Percentiles rank a stretch among this genome's conserved stretches.
phyloP scores from a whole-genome alignment of 2,797 vertebrate species.

The Darevskia nairensis region DNA sequence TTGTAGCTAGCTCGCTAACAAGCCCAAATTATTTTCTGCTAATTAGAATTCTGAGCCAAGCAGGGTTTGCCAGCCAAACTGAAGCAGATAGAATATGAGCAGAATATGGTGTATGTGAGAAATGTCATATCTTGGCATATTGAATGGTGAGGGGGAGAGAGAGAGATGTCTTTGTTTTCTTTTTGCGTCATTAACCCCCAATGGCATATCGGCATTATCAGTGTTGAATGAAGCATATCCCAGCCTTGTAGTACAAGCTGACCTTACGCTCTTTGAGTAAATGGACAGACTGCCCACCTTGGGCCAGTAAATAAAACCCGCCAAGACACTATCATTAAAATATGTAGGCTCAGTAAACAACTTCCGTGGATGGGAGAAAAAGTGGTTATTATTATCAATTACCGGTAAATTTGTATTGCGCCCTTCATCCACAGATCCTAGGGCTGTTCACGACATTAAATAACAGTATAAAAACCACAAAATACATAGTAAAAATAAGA shows the following conservation, averaged over 20 bases:
- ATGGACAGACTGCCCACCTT: neutral
- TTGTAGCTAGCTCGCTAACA: conserved; percentile 27
- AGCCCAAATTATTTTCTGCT: conserved; percentile 35
- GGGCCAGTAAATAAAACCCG: conserved; percentile 10
- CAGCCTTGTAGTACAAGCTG: neutral
- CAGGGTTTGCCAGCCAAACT: neutral
- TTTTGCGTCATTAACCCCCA: conserved; percentile 16
- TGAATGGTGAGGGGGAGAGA: neutral
- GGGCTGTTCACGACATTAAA: too few species aligned
- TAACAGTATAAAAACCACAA: too few species aligned
- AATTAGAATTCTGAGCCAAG: conserved; percentile 42
- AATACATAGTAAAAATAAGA: too few species aligned
- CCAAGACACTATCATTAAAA: neutral
- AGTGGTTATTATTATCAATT: too few species aligned
- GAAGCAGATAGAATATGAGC: neutral
- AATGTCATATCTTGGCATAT: neutral
- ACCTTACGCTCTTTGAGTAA: neutral
- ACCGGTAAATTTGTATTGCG: too few species aligned
- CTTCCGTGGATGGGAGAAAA: neutral
- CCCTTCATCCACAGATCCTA: too few species aligned
- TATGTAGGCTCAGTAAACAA: neutral
- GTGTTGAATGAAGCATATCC: neutral
- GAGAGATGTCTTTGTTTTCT: neutral
- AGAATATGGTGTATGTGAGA: neutral
- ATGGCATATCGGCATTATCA: neutral